Conservation (phyloP, 2,113 vertebrate genomes). For the Esox niger region DNA sequence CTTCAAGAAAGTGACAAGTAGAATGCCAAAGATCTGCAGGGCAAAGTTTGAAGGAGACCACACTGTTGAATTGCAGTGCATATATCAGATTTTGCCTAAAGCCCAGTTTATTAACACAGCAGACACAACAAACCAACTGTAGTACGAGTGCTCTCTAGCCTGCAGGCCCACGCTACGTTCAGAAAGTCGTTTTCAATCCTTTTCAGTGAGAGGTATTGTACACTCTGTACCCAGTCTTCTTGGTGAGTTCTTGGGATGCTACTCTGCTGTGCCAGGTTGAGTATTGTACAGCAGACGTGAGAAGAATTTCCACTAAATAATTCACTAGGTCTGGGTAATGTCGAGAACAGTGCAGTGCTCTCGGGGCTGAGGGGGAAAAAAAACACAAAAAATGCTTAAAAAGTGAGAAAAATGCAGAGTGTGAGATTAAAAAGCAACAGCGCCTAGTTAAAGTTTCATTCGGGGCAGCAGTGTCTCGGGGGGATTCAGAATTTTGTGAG, state of each 20-base stretch:
- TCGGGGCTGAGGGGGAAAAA: slow-evolving; percentile 59
- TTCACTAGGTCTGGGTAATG: slow-evolving; percentile 54
- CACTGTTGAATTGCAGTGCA: too few species aligned
- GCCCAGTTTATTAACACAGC: too few species aligned
- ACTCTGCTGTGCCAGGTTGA: slow-evolving; percentile 23
- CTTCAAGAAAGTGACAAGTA: too few species aligned
- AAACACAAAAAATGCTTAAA: slow-evolving; percentile 48
- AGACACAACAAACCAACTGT: background rate
- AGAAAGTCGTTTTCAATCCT: slow-evolving; percentile 15
- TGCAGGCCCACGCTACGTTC: background rate
- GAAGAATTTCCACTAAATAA: slow-evolving; percentile 65
- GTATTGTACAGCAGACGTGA: slow-evolving; percentile 15
- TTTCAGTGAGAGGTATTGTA: slow-evolving; percentile 33
- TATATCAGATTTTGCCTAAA: too few species aligned
- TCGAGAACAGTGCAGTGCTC: slow-evolving; percentile 37
- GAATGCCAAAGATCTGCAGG: too few species aligned
- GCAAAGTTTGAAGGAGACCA: too few species aligned
- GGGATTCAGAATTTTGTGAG: slow-evolving; percentile 5
- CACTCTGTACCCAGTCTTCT: slow-evolving; percentile 1
- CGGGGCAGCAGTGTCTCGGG: slow-evolving; percentile 19
- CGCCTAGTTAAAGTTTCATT: slow-evolving; percentile 64
- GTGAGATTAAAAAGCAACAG: slow-evolving; percentile 58
- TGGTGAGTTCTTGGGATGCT: slow-evolving; percentile 26
- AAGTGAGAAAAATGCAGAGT: slow-evolving; percentile 40
- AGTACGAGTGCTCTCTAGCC: background rate